A percentile compares a stretch with the other conserved stretches of the same genome.
Evolutionary conservation across 2,797 vertebrate genomes (phyloP).

Genomic region (Rhabdomys pumilio): DNA sequence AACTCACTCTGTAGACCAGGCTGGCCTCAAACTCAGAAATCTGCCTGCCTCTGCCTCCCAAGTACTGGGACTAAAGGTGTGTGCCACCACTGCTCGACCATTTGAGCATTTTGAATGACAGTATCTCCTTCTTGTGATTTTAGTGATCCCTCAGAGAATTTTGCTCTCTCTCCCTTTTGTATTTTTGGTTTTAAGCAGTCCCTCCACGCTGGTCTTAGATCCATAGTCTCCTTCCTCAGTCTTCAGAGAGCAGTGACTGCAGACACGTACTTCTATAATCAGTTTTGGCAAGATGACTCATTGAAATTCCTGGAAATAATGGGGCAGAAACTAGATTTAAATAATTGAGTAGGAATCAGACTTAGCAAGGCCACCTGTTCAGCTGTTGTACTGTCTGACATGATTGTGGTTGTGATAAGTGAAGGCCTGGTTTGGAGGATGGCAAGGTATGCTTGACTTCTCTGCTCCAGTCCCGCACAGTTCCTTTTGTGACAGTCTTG

Average conservation of each 20-base stretch:
- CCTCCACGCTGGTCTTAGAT: neutral
- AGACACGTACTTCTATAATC: neutral
- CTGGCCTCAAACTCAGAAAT: neutral
- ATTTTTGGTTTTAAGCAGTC: neutral
- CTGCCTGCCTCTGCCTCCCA: neutral
- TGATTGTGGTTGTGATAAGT: neutral
- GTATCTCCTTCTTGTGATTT: neutral
- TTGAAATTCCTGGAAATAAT: neutral
- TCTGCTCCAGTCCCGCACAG: neutral
- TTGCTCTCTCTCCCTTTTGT: neutral
- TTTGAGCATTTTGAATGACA: neutral
- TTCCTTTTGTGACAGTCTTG: neutral
- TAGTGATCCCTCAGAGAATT: neutral
- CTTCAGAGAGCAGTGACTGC: neutral
- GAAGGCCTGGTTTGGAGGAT: neutral
- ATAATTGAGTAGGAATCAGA: neutral
- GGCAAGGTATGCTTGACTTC: neutral
- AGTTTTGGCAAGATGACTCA: neutral
- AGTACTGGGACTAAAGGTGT: neutral
- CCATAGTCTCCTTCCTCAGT: neutral
- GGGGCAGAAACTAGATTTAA: neutral
- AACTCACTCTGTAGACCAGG: neutral
- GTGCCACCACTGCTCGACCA: neutral
- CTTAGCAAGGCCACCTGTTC: neutral
- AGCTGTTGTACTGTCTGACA: neutral